These are phyloP conservation scores for Sturnus vulgaris DNA, from an alignment of 2,113 vertebrate species.

Conservation along the genomic window DNA sequence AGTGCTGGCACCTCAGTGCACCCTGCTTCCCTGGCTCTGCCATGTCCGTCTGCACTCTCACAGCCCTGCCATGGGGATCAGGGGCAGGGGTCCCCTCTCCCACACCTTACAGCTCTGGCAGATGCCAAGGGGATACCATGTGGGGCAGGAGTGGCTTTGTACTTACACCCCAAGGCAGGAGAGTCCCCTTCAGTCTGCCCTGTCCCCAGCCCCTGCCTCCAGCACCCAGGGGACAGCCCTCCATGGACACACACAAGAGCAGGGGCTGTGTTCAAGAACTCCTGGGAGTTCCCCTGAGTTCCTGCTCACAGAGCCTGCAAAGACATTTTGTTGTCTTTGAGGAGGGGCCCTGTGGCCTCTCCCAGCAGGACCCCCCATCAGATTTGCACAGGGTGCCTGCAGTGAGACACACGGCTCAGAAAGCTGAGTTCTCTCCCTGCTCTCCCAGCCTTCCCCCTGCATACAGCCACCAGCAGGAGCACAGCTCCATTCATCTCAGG, in stretches of 20 bases:
- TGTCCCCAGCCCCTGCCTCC: neutral
- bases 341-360: neutral
- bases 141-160: rapidly evolving
- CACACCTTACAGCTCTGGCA: rapidly evolving
- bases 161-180: rapidly evolving
- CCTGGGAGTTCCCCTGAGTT: neutral
- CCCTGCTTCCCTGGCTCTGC: neutral
- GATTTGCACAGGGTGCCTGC: neutral
- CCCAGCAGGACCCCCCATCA: rapidly evolving
- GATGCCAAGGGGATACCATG: rapidly evolving
- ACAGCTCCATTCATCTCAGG: neutral
- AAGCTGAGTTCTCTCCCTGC: rapidly evolving
- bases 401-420: neutral
- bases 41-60: rapidly evolving
- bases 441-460: neutral
- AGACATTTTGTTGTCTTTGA: too few relatives aligned
- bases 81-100: neutral
- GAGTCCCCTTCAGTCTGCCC: neutral
- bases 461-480: neutral
- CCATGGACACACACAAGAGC: neutral
- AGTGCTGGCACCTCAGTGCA: rapidly evolving
- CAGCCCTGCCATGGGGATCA: rapidly evolving
- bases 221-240: neutral
- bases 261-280: neutral
- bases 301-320: neutral